Evolutionary conservation across 1,140 invertebrate genomes (phyloP).

Genomic region (Adoxophyes honmai): DNA sequence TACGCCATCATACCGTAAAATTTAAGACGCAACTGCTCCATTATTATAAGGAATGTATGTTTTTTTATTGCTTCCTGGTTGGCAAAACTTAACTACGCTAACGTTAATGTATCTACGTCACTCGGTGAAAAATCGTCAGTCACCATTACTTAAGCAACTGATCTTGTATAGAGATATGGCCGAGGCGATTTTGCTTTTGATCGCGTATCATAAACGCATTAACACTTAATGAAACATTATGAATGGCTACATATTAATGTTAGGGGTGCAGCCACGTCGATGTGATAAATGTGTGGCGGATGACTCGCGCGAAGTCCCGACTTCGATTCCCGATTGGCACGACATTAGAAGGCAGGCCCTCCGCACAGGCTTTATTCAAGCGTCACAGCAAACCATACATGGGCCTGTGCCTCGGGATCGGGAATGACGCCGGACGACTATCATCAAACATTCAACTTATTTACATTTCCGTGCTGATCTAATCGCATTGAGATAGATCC

Average conservation of each 20-base stretch:
- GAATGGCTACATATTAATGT: slow-evolving; percentile 58
- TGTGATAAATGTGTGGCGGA: slow-evolving; percentile 61
- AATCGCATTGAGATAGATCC: no score
- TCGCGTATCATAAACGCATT: slow-evolving; percentile 54
- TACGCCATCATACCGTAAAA: no score
- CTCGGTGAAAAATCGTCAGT: slow-evolving; percentile 11
- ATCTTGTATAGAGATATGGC: slow-evolving; percentile 14
- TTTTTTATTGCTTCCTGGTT: background rate
- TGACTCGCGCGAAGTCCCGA: slow-evolving; percentile 55
- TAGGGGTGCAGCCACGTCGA: slow-evolving; percentile 58
- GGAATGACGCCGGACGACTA: slow-evolving; percentile 1
- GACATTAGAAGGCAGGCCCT: slow-evolving; percentile 36
- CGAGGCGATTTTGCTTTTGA: slow-evolving; percentile 26
- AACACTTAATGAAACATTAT: slow-evolving; percentile 71
- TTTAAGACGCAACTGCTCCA: no score
- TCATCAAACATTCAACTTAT: background rate
- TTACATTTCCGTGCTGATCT: no score
- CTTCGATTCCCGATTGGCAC: slow-evolving; percentile 53
- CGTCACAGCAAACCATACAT: slow-evolving; percentile 2
- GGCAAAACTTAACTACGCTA: background rate
- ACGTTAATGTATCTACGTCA: slow-evolving; percentile 7
- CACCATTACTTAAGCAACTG: slow-evolving; percentile 16
- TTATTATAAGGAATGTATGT: no score
- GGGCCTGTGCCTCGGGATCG: background rate
- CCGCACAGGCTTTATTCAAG: slow-evolving; percentile 10